Base-by-base conservation (phyloP, 1,140 invertebrate species). In the Drosophila sechellia region DNA sequence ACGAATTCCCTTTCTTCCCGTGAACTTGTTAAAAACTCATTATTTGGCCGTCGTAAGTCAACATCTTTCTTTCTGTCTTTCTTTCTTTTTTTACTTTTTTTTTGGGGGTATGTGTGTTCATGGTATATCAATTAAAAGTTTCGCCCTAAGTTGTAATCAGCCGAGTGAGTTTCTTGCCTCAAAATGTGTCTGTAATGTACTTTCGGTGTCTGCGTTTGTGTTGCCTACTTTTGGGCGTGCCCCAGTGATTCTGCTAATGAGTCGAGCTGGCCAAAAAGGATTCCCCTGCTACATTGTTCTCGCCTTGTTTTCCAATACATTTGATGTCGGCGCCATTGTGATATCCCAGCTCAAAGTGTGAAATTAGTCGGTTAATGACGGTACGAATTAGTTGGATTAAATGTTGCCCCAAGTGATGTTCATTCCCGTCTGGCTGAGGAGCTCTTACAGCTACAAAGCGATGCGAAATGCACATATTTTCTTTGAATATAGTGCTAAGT, bases 21-120 rank as follows among this genome's bases (percentile, higher is more conserved):
- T 63, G 37, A 86, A 85, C 78, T 86, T 85, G 73, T 85, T 81
- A 70, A 86, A 81, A 77, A 69, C 63, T 78, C 81, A 77, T 85
- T 86, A 84, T 56, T 56, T 40, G 66, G 50, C 60, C 43, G 6
- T 25, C 13, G 56, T 40, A 65, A 64, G 46, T 63, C 46, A 77
- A 73, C 40, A 13, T 52, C 2, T 34, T 25, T 58, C 10, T 50
- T 40, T 49, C 56, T 63, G 57, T 52, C 1, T 34, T 25, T 58
- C 10, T 50, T 40, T 49, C 56, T 63, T 65, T 52, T 1, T 34
- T 25, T 58, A 5, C 17, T 17, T 50, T 40, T 49, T 53, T 63
- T 65, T 75, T 42, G 27, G 39, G 17, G 50, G 55, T 69, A 58
- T 77, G 53, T 57, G 17, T 43, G 2, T 39, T 39, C 13, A 43